phyloP scores from a whole-genome alignment of 1,140 invertebrate species.

The Listronotus oregonensis region DNA sequence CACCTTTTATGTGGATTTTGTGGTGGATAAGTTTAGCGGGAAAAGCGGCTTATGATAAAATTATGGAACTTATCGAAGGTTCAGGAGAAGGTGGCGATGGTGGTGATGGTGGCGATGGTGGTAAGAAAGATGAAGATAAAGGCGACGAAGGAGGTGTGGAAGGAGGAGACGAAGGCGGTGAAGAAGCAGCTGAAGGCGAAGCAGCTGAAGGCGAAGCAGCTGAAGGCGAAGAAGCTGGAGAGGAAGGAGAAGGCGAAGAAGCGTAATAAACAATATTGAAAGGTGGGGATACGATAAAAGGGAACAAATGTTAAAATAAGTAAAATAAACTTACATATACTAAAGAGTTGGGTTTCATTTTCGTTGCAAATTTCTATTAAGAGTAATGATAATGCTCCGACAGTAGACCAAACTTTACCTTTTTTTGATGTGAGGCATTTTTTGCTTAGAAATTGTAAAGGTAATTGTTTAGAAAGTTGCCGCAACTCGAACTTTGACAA shows the following conservation, averaged over 20 bases:
- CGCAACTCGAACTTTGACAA: too few species aligned
- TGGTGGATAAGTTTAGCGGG: constrained; percentile 16
- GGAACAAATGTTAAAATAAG: too few species aligned
- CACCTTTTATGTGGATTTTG: constrained; percentile 24
- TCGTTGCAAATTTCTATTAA: too few species aligned
- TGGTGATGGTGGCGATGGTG: constrained; percentile 2
- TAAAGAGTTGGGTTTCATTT: too few species aligned
- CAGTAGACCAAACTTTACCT: too few species aligned
- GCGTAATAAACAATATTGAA: neutral
- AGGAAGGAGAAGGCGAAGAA: constrained; percentile 4
- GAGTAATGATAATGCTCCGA: too few species aligned
- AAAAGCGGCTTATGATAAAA: constrained; percentile 15
- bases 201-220: neutral
- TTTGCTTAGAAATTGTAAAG: too few species aligned
- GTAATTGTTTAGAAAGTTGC: too few species aligned
- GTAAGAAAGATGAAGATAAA: neutral
- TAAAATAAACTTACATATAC: too few species aligned
- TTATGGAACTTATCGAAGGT: constrained; percentile 11
- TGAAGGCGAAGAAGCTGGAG: constrained; percentile 7
- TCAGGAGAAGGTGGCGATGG: constrained; percentile 7
- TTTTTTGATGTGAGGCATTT: too few species aligned
- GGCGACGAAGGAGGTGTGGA: constrained; percentile 10
- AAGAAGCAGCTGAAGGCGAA: constrained; percentile 4
- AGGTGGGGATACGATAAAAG: too few species aligned
- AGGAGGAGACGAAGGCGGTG: neutral